Percentiles rank a stretch among this genome's conserved stretches.
These are phyloP conservation scores for Hyla sarda DNA, from an alignment of 2,113 vertebrate species.

Conservation along the genomic window DNA sequence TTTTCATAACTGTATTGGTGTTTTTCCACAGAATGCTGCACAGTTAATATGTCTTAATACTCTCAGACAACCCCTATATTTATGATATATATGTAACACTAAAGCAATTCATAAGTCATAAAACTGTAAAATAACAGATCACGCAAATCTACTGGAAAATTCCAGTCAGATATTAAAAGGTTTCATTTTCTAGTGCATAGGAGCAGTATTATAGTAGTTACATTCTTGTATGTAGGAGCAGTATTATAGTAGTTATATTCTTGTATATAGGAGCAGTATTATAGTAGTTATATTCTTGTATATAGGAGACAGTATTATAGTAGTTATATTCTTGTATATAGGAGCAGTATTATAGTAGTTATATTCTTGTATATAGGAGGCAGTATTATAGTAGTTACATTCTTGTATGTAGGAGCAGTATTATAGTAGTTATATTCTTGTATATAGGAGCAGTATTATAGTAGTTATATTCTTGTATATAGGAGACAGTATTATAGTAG, in stretches of 20 bases:
- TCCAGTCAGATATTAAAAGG: no score
- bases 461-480: slow-evolving; percentile 4
- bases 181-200: no score
- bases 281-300: slow-evolving; percentile 18
- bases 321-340: slow-evolving; percentile 14
- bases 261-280: slow-evolving; percentile 4
- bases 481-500: slow-evolving; percentile 2
- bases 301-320: neutral
- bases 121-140: neutral
- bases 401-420: no score
- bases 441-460: no score
- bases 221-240: no score
- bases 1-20: no score
- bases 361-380: neutral
- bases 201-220: no score
- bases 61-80: no score
- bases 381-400: neutral
- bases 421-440: no score
- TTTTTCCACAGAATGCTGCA: no score
- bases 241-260: slow-evolving; percentile 23
- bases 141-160: neutral
- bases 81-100: neutral
- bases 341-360: slow-evolving; percentile 5
- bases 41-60: no score
- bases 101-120: neutral